Evolutionary conservation across 92 coral and sea anemone genomes (phyloP), one percentile per base, ranked within the genome.

Genomic region (Meandrina meandrites): DNA sequence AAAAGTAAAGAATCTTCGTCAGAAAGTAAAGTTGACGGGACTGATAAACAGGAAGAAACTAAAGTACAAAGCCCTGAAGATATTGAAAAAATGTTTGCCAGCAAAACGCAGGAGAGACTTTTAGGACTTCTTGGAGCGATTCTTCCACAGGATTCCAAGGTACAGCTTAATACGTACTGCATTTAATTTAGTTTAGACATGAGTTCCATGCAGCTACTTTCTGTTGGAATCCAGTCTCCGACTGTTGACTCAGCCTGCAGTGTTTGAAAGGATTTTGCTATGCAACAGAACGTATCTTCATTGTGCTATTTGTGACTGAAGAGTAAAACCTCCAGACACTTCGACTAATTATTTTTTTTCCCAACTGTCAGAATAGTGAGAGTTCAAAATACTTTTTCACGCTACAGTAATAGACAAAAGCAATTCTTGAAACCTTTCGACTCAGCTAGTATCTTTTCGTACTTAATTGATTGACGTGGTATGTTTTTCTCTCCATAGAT

Each of bases 111-210:
- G 57, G 98, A 97, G 64, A 90, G 94, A 81, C 81, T 95, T 24
- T 86, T 97, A 35, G 99, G 99, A n/a, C 89, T 97, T 36, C 91
- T 95, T 64, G 99, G 99, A 21, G 98, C 99, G 19, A 90, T 95
- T 90, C 83, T 97, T 22, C 99, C 99, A 21, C 88, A 89, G 71
- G 98, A 97, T 82, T 97, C 98, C 21, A 93, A 94, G 97, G 99
- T 97, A 79, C 76, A 85, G 5, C 1, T 24, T 60, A 24, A 8
- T 3, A 60, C 22, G 48, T 28, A 35, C 3, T 14, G 60, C 4
- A n/a, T n/a, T 47, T 14, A 77, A 15, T 6, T 47, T 12, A 28
- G 60, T 21, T 73, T 36, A 40, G 30, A 6, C n/a, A 5, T 35
- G 17, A 9, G 45, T 4, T 4, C 53, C 53, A 48, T 48, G 12